These are phyloP conservation scores for Dermochelys coriacea DNA, from an alignment of 2,797 vertebrate species.

Conservation along the genomic window DNA sequence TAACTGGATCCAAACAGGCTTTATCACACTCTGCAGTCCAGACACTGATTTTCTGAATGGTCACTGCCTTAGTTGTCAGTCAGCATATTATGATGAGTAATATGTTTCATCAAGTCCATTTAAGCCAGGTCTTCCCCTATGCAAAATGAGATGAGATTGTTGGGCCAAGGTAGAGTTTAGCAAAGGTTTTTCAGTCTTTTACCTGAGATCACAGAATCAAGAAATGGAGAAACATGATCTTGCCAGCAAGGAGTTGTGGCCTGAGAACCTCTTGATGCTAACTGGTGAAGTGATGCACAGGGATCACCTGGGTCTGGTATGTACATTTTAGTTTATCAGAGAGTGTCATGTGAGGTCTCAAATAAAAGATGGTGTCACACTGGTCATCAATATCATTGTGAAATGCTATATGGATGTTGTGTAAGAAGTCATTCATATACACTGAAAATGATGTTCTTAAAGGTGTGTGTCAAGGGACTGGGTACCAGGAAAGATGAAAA, in stretches of 20 bases:
- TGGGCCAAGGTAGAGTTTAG: background rate
- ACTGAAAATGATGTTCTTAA: too few relatives aligned
- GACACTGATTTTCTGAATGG: background rate
- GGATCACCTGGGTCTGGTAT: background rate
- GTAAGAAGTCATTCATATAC: too few relatives aligned
- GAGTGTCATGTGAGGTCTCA: background rate
- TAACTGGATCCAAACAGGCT: background rate
- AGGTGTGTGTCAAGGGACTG: too few relatives aligned
- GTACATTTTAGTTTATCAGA: background rate
- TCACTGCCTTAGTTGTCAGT: background rate
- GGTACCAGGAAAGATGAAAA: too few relatives aligned
- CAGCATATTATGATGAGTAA: too few relatives aligned
- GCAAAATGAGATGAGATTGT: background rate
- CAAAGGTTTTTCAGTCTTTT: background rate
- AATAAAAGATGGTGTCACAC: background rate
- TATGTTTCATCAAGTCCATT: too few relatives aligned
- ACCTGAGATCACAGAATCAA: background rate
- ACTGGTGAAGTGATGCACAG: background rate
- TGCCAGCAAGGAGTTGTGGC: background rate
- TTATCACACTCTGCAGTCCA: constrained; percentile 27
- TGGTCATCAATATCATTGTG: too few relatives aligned
- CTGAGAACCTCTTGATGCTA: background rate
- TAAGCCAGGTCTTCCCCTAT: background rate
- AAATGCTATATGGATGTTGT: too few relatives aligned
- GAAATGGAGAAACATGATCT: background rate